Conservation (phyloP, 1,140 invertebrate species). For the Pygmarrhopalites habei region DNA sequence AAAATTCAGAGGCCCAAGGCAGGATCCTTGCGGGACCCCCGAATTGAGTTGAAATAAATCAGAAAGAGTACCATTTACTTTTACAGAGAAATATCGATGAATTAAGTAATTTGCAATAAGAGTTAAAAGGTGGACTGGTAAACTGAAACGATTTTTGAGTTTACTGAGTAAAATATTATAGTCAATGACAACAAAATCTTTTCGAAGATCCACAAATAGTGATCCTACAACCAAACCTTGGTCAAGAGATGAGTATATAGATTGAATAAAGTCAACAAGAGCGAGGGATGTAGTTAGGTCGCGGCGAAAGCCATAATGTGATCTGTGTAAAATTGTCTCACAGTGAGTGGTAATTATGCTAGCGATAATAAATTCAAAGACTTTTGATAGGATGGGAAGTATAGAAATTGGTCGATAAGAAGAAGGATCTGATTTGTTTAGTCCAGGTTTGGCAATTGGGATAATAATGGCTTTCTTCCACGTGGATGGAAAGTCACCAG, state of each 20-base stretch:
- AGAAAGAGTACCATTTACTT: too few species aligned
- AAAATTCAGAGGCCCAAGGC: too few species aligned
- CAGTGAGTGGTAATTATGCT: not conserved
- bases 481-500: not conserved
- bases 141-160: not conserved
- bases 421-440: not conserved
- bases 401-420: conserved; percentile 1
- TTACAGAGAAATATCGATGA: too few species aligned
- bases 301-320: not conserved
- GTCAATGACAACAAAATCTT: not conserved
- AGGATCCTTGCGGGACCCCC: too few species aligned
- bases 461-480: conserved; percentile 5
- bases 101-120: not conserved
- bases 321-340: not conserved
- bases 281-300: not conserved
- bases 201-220: not conserved
- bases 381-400: not conserved
- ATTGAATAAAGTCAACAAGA: not conserved
- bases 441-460: not conserved
- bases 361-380: conserved; percentile 1
- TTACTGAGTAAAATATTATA: not conserved
- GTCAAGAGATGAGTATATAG: not conserved
- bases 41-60: too few species aligned
- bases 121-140: not conserved
- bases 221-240: not conserved